These are phyloP conservation scores for Chloroclystis v-ata DNA, from an alignment of 2,888 invertebrate genomes.

Conservation along the genomic window DNA sequence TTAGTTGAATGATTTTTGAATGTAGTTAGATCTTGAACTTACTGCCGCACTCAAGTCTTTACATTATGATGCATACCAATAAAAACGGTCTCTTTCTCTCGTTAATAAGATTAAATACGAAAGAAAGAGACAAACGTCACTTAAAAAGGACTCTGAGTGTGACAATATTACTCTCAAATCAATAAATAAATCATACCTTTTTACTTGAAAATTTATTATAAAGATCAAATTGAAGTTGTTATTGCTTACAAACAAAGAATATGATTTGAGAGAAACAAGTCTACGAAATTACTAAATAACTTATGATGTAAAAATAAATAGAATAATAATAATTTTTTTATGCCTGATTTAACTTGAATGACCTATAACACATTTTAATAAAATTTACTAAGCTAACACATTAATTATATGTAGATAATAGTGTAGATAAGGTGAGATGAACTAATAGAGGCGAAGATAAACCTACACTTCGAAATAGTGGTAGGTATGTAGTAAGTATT, in stretches of 20 bases:
- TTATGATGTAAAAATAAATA: slow-evolving; percentile 13
- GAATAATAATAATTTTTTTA: slow-evolving; percentile 27
- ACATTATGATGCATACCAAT: too few relatives aligned
- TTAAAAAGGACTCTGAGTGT: too few relatives aligned
- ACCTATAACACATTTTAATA: slow-evolving; percentile 16
- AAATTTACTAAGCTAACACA: background rate
- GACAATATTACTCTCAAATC: too few relatives aligned
- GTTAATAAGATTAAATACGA: too few relatives aligned
- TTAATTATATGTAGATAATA: background rate
- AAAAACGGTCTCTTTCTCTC: too few relatives aligned
- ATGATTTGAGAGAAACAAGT: slow-evolving; percentile 25
- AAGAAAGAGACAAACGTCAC: too few relatives aligned
- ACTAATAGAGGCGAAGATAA: background rate
- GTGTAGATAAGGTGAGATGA: background rate
- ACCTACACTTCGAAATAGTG: too few relatives aligned
- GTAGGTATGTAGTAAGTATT: too few relatives aligned
- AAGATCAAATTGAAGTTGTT: too few relatives aligned
- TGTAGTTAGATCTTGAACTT: background rate
- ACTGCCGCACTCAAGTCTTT: background rate
- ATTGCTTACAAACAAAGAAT: background rate
- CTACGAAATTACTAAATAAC: slow-evolving; percentile 9
- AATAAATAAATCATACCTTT: too few relatives aligned
- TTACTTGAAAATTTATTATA: too few relatives aligned
- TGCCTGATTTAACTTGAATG: slow-evolving; percentile 2
- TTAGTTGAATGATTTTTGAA: slow-evolving; percentile 16